Percentiles rank a stretch among this genome's conserved stretches.
Evolutionary conservation across 2,888 invertebrate species (phyloP).

Genomic region (Hipparchia sbordonii): DNA sequence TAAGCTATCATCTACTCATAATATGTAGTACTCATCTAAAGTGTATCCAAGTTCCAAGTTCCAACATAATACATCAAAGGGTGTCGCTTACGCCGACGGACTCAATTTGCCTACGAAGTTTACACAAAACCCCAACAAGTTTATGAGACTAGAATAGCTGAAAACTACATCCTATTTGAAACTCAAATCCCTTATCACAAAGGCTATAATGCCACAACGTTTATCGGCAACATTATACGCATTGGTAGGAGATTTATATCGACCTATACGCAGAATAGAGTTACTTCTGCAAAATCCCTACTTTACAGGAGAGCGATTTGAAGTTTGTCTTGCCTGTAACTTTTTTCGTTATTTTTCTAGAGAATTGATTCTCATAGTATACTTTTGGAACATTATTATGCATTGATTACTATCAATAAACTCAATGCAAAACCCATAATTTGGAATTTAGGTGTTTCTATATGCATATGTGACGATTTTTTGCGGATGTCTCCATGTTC

Average conservation of each 20-base stretch:
- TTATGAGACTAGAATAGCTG: neutral
- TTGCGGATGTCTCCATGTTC: no score
- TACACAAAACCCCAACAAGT: slow-evolving; percentile 17
- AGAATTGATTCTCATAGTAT: no score
- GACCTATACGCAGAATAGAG: no score
- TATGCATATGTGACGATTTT: no score
- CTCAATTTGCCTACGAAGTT: slow-evolving; percentile 23
- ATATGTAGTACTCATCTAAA: neutral
- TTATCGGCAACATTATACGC: neutral
- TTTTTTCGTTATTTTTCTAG: no score
- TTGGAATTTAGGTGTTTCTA: no score
- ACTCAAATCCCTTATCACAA: neutral
- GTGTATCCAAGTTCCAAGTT: slow-evolving; percentile 13
- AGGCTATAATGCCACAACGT: neutral
- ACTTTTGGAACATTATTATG: no score
- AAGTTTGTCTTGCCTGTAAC: no score
- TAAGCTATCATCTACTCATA: neutral
- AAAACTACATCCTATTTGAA: neutral
- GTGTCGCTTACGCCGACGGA: slow-evolving; percentile 24
- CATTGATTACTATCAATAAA: no score
- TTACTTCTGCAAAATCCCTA: no score
- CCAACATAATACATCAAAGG: slow-evolving; percentile 15
- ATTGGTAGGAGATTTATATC: neutral
- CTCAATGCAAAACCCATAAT: no score
- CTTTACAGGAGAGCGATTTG: no score